Conservation (phyloP, 2,113 vertebrate genomes). For the Lonchura striata region DNA sequence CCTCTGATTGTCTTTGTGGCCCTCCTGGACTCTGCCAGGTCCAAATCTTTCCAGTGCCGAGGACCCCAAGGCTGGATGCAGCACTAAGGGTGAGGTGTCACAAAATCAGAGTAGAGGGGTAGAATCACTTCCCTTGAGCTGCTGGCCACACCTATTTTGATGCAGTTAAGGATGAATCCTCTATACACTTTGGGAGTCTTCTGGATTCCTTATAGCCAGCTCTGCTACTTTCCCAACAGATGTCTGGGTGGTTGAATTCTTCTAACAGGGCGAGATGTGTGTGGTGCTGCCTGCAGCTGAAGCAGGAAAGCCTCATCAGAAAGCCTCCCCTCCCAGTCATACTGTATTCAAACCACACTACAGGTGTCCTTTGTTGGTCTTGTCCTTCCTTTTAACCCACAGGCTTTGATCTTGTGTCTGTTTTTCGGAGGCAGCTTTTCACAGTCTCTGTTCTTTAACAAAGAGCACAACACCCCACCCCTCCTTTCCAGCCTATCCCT, state of each 20-base stretch:
- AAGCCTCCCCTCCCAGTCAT: background rate
- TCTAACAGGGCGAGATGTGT: background rate
- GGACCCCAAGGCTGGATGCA: background rate
- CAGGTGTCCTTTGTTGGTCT: background rate
- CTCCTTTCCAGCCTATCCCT: background rate
- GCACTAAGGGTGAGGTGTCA: background rate
- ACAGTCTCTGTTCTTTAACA: background rate
- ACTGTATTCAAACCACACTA: background rate
- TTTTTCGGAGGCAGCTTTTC: background rate
- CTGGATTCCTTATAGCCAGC: background rate
- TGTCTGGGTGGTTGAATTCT: background rate
- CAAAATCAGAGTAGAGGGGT: background rate
- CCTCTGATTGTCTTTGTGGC: background rate
- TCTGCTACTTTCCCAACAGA: background rate
- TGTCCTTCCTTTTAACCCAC: background rate
- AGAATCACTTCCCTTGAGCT: background rate
- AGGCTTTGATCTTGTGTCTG: background rate
- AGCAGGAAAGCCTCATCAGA: background rate
- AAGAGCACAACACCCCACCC: background rate
- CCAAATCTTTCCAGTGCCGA: background rate
- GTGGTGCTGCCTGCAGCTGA: background rate
- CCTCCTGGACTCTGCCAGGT: background rate
- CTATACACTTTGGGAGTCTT: background rate
- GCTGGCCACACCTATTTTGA: background rate
- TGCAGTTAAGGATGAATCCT: background rate